Percentiles rank a stretch among this genome's conserved stretches.
Evolutionary conservation across 2,888 invertebrate genomes (phyloP).

Genomic region (Athalia rosae): DNA sequence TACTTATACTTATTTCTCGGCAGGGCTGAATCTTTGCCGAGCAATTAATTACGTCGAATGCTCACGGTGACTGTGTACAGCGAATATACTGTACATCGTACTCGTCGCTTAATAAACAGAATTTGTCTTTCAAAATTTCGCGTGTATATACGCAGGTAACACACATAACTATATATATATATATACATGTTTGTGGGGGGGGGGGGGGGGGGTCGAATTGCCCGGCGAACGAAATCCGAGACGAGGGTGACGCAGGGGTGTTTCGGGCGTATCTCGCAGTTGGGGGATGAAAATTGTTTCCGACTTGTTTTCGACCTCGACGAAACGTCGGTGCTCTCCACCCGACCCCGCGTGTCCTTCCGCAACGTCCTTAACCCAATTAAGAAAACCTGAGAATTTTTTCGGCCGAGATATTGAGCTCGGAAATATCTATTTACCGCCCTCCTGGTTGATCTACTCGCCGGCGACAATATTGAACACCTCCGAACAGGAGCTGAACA

Average conservation of each 20-base stretch:
- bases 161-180: background rate
- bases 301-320: conserved; percentile 11
- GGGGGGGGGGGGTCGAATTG: no score
- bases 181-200: no score
- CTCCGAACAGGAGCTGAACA: background rate
- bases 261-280: no score
- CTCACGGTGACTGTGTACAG: background rate
- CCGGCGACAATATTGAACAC: background rate
- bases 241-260: background rate
- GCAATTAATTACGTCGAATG: conserved; percentile 31
- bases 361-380: background rate
- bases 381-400: conserved; percentile 4
- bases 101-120: conserved; percentile 28
- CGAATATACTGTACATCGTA: background rate
- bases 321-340: background rate
- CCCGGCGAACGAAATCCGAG: background rate
- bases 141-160: background rate
- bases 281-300: background rate
- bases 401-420: conserved; percentile 4
- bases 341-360: background rate
- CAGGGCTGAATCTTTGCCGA: conserved; percentile 2
- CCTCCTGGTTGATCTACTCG: background rate
- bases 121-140: conserved; percentile 31
- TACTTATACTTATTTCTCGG: conserved; percentile 15
- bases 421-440: conserved; percentile 9